phyloP scores from a whole-genome alignment of 2,113 vertebrate species.

The Pionites leucogaster region DNA sequence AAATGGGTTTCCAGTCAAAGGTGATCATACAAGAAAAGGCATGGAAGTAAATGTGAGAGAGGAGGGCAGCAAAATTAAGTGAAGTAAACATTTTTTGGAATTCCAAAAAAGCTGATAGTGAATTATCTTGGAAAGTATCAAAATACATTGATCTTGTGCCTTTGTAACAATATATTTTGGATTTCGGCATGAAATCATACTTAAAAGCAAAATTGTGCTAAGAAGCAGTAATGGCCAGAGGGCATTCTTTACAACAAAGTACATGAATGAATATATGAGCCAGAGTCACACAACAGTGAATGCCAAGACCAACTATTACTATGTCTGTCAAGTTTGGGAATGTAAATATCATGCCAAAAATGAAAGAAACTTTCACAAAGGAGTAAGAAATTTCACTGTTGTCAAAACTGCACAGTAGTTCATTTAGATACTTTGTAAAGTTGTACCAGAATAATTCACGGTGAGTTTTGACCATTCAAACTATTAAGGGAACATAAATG shows the following conservation, averaged over 20 bases:
- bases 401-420: neutral
- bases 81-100: neutral
- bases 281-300: neutral
- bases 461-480: neutral
- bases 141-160: neutral
- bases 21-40: neutral
- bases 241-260: neutral
- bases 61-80: neutral
- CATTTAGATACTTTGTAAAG: neutral
- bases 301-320: neutral
- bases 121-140: neutral
- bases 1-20: neutral
- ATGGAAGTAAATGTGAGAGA: neutral
- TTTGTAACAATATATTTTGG: neutral
- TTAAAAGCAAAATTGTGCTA: neutral
- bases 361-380: neutral
- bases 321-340: neutral
- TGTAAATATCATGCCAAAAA: constrained; percentile 2
- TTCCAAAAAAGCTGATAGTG: neutral
- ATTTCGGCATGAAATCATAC: neutral
- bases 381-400: neutral
- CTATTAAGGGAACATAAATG: neutral
- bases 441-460: neutral
- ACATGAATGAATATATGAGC: neutral
- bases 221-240: neutral